Percentiles rank a stretch among this genome's conserved stretches.
These are phyloP conservation scores for Philonicus albiceps DNA, from an alignment of 2,888 invertebrate genomes.

Conservation along the genomic window DNA sequence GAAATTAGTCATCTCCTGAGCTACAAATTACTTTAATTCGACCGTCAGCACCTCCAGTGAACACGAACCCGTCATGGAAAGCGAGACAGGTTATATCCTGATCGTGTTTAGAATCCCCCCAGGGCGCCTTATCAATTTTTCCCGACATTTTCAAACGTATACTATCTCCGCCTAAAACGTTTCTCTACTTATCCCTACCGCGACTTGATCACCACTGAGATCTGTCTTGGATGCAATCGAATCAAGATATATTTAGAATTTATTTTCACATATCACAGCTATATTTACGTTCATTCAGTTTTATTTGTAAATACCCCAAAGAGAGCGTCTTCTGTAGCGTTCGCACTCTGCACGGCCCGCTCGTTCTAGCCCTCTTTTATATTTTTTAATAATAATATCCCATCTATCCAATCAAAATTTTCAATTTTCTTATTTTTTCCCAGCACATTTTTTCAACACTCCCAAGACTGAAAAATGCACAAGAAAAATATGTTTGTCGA, in stretches of 20 bases:
- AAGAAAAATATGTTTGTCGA: neutral
- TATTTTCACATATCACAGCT: constrained; percentile 2
- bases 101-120: constrained; percentile 55
- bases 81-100: constrained; percentile 60
- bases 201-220: constrained; percentile 3
- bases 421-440: neutral
- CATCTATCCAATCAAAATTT: neutral
- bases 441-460: neutral
- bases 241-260: constrained; percentile 32
- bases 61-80: constrained; percentile 56
- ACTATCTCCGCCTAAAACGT: neutral
- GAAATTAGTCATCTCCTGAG: neutral
- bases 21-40: constrained; percentile 59
- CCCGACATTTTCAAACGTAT: neutral
- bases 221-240: constrained; percentile 12
- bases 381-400: neutral
- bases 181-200: neutral
- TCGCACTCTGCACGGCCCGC: neutral
- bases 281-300: constrained; percentile 9
- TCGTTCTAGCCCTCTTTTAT: neutral
- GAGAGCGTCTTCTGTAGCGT: neutral
- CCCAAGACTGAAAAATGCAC: neutral
- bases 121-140: constrained; percentile 6
- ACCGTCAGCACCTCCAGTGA: constrained; percentile 63
- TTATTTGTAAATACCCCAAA: constrained; percentile 24